Evolutionary conservation across 2,797 vertebrate genomes (phyloP), one percentile per base, ranked within the genome.

Genomic region (Helarctos malayanus): DNA sequence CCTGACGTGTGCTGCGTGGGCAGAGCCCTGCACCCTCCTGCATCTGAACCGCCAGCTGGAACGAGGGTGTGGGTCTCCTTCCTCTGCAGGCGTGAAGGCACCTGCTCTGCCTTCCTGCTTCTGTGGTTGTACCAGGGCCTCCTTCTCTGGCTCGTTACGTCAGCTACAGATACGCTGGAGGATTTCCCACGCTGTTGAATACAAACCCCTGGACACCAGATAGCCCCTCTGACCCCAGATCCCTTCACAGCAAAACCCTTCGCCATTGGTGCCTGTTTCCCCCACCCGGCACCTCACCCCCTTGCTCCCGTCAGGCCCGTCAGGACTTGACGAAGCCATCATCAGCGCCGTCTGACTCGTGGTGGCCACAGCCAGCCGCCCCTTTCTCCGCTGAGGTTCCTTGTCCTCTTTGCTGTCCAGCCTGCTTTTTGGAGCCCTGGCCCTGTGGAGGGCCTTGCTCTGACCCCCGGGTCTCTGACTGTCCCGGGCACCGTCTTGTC

Each of bases 241-340:
- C 38, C 41, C 71, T 73, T 15, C 25, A 12, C 71, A 2, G 71
- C 41, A 41, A 38, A 69, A 19, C 21, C n/a, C 68, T 12, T 21
- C 21, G 7, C 3, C 68, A 4, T 23, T 5, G 3, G 21, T 13
- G 68, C 2, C 5, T 4, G 0, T 35, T 35, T 12, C 65, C n/a
- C 19, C 7, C 18, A 29, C n/a, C 18, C 10, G 1, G 41, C 13
- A 0, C 69, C 71, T 27, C 7, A 0, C 65, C 18, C 0, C 18
- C 38, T 1, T 0, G 69, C 25, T 27, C 41, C 69, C 25, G 2
- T 45, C 71, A 27, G 6, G 12, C 21, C 21, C 12, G 0, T 21
- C 38, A 7, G 69, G 19, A 23, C n/a, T 38, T 5, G 35, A 13
- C 41, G 11, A 2, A 25, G 6, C 68, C 7, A 6, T 18, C 1